Conservation (phyloP, 2,113 vertebrate species). For the Pithys albifrons region DNA sequence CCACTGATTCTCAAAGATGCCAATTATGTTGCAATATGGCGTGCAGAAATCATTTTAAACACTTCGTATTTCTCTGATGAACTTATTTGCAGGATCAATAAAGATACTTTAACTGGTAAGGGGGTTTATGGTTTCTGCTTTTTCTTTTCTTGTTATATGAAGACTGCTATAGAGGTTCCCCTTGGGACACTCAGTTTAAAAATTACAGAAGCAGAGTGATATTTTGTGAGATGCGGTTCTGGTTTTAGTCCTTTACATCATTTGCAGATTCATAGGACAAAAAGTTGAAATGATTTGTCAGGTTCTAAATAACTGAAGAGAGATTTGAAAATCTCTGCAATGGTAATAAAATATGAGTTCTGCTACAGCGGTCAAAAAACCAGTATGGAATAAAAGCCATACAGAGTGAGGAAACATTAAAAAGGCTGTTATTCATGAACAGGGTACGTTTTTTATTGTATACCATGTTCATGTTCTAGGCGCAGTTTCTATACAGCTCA, state of each 20-base stretch:
- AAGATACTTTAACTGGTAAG: constrained; percentile 53
- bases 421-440: not conserved
- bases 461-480: not conserved
- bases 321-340: not conserved
- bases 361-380: not conserved
- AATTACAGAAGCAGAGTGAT: constrained; percentile 39
- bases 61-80: constrained; percentile 53
- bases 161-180: constrained; percentile 5
- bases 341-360: not conserved
- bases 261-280: constrained; percentile 2
- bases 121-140: constrained; percentile 57
- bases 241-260: not conserved
- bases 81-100: constrained; percentile 67
- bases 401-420: not conserved
- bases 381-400: not conserved
- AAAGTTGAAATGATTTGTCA: constrained; percentile 2
- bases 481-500: not conserved
- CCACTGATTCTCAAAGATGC: constrained; percentile 45
- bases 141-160: constrained; percentile 45
- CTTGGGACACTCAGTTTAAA: constrained; percentile 34
- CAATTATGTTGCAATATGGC: constrained; percentile 17
- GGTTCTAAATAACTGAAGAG: not conserved
- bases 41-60: constrained; percentile 62
- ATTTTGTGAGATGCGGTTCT: constrained; percentile 6
- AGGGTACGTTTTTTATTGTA: not conserved